phyloP scores from a whole-genome alignment of 2,888 invertebrate species.

The Spodoptera exigua region DNA sequence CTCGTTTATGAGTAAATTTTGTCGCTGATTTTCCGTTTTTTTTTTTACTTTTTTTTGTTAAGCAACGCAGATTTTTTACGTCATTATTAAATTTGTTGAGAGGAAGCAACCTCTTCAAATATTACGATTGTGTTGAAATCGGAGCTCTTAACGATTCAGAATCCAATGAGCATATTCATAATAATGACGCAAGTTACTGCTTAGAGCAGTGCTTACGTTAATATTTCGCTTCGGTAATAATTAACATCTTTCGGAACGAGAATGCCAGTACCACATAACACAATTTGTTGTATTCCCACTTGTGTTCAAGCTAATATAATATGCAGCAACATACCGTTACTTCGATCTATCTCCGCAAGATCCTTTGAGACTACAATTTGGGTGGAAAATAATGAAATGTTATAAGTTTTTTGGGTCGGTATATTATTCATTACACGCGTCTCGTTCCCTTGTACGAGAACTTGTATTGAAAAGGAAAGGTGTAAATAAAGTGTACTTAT shows the following conservation, averaged over 20 bases:
- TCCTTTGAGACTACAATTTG: slow-evolving; percentile 72
- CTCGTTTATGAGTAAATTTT: slow-evolving; percentile 6
- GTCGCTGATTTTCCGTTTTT: neutral
- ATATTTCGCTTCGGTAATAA: slow-evolving; percentile 29
- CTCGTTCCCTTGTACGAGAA: slow-evolving; percentile 26
- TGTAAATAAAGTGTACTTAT: slow-evolving; percentile 40
- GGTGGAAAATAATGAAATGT: slow-evolving; percentile 73
- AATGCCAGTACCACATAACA: slow-evolving; percentile 45
- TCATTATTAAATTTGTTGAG: neutral
- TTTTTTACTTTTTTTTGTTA: neutral
- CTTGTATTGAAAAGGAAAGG: slow-evolving; percentile 43
- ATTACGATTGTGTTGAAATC: too few relatives aligned
- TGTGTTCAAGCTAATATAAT: slow-evolving; percentile 68
- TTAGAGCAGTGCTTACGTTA: slow-evolving; percentile 18
- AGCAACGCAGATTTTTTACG: neutral
- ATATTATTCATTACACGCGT: slow-evolving; percentile 68
- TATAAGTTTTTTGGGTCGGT: slow-evolving; percentile 64
- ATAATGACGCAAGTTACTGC: slow-evolving; percentile 15
- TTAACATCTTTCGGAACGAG: slow-evolving; percentile 36
- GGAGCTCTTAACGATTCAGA: too few relatives aligned
- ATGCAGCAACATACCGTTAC: slow-evolving; percentile 69
- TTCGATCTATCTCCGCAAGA: slow-evolving; percentile 64
- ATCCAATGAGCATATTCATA: neutral
- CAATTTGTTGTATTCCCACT: slow-evolving; percentile 62
- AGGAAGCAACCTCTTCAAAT: too few relatives aligned